phyloP scores from a whole-genome alignment of 1,140 invertebrate genomes.

The Saccostrea echinata region DNA sequence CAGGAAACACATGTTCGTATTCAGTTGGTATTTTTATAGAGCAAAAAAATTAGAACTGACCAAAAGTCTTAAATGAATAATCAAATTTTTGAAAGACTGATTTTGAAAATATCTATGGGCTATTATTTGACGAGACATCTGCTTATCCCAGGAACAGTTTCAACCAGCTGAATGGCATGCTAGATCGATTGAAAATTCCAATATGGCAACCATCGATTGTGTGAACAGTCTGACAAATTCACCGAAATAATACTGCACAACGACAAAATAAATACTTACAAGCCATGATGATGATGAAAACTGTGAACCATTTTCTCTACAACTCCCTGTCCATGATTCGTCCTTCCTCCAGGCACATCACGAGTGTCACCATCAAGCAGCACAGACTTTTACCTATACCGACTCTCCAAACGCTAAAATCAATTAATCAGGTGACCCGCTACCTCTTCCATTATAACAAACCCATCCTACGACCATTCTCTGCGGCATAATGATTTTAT shows the following conservation, averaged over 20 bases:
- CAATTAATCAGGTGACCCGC: conserved; percentile 45
- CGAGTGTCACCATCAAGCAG: conserved; percentile 18
- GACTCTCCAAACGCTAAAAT: conserved; percentile 36
- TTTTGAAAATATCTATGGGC: not conserved
- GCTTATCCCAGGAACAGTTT: conserved; percentile 26
- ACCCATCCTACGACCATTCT: conserved; percentile 25
- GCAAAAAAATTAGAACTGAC: not conserved
- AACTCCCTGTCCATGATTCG: not conserved
- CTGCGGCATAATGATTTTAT: conserved; percentile 32
- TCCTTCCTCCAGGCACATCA: not conserved
- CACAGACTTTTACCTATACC: conserved; percentile 35
- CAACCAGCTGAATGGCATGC: conserved; percentile 21
- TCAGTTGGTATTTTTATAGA: not conserved
- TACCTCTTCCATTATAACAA: conserved; percentile 24
- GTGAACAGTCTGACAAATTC: conserved; percentile 27
- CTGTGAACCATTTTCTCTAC: conserved; percentile 35
- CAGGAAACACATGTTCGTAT: not conserved
- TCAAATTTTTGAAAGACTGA: not conserved
- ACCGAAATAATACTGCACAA: conserved; percentile 13
- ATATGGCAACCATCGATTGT: conserved; percentile 34
- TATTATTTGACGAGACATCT: conserved; percentile 15
- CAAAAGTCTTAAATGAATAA: not conserved
- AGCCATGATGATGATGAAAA: conserved; percentile 40
- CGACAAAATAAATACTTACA: conserved; percentile 37
- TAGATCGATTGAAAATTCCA: conserved; percentile 35